These are phyloP conservation scores for Tinea pellionella DNA, from an alignment of 2,888 invertebrate species.

Conservation along the genomic window DNA sequence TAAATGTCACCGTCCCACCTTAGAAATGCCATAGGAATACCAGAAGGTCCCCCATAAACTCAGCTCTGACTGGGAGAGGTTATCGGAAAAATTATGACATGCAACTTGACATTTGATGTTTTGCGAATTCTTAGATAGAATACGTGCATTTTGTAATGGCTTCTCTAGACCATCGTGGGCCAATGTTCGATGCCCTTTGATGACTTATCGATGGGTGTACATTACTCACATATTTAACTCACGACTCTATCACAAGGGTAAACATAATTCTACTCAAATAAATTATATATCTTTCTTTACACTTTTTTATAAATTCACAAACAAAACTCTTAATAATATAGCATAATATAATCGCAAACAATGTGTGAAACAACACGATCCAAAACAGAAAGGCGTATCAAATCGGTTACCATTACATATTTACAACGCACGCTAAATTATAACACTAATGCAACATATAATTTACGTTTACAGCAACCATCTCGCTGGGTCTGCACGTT, in stretches of 20 bases:
- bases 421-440: slow-evolving; percentile 5
- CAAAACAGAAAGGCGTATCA: slow-evolving; percentile 6
- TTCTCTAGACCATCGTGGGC: background rate
- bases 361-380: background rate
- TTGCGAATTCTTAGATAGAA: background rate
- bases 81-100: slow-evolving; percentile 6
- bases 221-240: background rate
- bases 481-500: slow-evolving; percentile 4
- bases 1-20: slow-evolving; percentile 32
- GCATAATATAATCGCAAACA: background rate
- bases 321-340: background rate
- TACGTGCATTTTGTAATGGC: background rate
- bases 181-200: background rate
- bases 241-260: background rate
- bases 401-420: slow-evolving; percentile 4
- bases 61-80: background rate
- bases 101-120: slow-evolving; percentile 3
- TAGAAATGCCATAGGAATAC: slow-evolving; percentile 9
- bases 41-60: slow-evolving; percentile 2
- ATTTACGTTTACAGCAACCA: slow-evolving; percentile 2
- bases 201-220: background rate
- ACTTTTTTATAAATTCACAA: background rate
- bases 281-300: no score
- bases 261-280: background rate
- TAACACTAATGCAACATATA: slow-evolving; percentile 7